Percentiles rank a stretch among this genome's conserved stretches.
Conservation (phyloP, 2,888 invertebrate species). For the Melieria picta region DNA sequence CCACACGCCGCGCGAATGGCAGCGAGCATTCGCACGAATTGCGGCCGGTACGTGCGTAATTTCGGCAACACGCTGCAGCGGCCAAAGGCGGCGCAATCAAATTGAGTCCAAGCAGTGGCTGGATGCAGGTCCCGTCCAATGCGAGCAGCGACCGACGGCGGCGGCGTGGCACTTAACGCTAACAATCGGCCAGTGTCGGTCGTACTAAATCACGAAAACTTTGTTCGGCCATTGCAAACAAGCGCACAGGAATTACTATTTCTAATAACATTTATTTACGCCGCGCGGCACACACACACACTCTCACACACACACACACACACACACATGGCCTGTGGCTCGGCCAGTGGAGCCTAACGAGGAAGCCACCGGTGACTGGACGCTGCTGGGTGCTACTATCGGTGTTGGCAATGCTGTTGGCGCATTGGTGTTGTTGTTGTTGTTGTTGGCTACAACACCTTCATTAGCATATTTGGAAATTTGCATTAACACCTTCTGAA, state of each 20-base stretch:
- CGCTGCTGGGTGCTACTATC: background rate
- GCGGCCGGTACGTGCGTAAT: too few relatives aligned
- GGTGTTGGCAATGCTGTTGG: too few relatives aligned
- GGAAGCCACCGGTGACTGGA: background rate
- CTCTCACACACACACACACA: background rate
- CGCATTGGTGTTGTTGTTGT: background rate
- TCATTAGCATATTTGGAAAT: conserved; percentile 60
- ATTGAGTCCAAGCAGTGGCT: too few relatives aligned
- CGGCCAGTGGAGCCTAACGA: background rate
- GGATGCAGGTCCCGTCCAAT: too few relatives aligned
- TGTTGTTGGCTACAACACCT: conserved; percentile 43
- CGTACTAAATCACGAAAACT: conserved; percentile 30
- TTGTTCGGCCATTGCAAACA: conserved; percentile 22
- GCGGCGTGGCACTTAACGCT: too few relatives aligned
- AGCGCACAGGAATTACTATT: conserved; percentile 26
- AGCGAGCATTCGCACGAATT: too few relatives aligned
- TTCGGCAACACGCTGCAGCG: too few relatives aligned
- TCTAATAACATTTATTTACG: background rate
- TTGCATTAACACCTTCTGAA: conserved; percentile 61
- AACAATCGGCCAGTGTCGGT: background rate
- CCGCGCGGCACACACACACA: conserved; percentile 18
- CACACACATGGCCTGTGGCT: background rate
- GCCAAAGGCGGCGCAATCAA: too few relatives aligned
- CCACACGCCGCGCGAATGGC: background rate
- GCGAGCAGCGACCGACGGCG: too few relatives aligned